phyloP scores from a whole-genome alignment of 2,888 invertebrate species.

The Lamellibrachia satsuma region DNA sequence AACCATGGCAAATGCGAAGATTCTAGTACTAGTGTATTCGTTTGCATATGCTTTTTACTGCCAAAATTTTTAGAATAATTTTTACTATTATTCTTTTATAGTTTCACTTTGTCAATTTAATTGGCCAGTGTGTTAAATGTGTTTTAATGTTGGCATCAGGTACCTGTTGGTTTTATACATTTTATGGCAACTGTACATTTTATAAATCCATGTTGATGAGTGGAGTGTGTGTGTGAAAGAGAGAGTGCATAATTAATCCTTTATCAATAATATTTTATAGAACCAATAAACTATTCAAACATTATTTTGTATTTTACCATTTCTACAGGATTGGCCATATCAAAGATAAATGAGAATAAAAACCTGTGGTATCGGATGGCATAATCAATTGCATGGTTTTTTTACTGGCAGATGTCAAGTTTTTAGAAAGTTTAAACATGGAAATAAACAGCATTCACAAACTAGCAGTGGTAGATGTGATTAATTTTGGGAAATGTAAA shows the following conservation, averaged over 20 bases:
- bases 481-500: no score
- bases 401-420: no score
- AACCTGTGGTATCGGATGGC: no score
- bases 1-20: neutral
- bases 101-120: neutral
- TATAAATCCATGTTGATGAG: neutral
- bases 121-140: neutral
- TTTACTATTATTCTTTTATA: neutral
- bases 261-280: neutral
- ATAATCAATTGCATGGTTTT: no score
- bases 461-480: no score
- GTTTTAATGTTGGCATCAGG: neutral
- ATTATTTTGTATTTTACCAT: neutral
- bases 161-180: conserved; percentile 10
- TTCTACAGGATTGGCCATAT: neutral
- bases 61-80: neutral
- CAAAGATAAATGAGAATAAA: no score
- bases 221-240: neutral
- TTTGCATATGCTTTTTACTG: neutral
- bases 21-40: neutral
- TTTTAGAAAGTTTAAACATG: no score
- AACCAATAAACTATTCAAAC: conserved; percentile 6
- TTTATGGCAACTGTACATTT: conserved; percentile 12
- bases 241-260: neutral
- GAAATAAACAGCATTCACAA: no score